phyloP scores from a whole-genome alignment of 2,113 vertebrate species.

The Callopanchax toddi region DNA sequence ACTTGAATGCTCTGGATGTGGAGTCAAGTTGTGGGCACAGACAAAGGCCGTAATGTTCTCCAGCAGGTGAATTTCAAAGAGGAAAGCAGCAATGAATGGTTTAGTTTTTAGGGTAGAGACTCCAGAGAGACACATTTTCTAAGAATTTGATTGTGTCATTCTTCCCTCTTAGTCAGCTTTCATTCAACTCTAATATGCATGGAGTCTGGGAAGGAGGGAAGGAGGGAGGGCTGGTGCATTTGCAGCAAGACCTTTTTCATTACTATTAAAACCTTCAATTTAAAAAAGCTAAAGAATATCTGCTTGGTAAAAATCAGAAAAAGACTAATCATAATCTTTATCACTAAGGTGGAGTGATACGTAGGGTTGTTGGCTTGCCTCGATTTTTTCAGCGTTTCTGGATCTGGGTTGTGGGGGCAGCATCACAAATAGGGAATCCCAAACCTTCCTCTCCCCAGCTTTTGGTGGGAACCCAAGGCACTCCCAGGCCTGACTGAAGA shows the following conservation, averaged over 20 bases:
- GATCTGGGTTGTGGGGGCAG: too few relatives aligned
- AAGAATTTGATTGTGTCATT: slow-evolving; percentile 49
- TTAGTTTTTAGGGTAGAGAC: slow-evolving; percentile 74
- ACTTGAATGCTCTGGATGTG: slow-evolving; percentile 62
- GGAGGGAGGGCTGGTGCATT: slow-evolving; percentile 14
- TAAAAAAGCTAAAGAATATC: slow-evolving; percentile 31
- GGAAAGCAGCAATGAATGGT: slow-evolving; percentile 44
- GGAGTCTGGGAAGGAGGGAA: neutral
- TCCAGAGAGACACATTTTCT: slow-evolving; percentile 63
- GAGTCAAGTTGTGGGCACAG: slow-evolving; percentile 72
- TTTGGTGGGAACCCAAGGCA: too few relatives aligned
- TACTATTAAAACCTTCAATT: slow-evolving; percentile 30
- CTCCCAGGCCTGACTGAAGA: too few relatives aligned
- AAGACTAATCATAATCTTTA: slow-evolving; percentile 34
- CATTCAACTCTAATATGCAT: slow-evolving; percentile 39
- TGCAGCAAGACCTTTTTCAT: slow-evolving; percentile 31
- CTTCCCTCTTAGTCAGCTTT: slow-evolving; percentile 30
- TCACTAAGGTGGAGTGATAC: too few relatives aligned
- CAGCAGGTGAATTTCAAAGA: slow-evolving; percentile 70
- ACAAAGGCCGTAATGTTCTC: slow-evolving; percentile 57
- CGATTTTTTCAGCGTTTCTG: too few relatives aligned
- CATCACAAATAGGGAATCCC: too few relatives aligned
- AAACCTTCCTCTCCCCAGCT: too few relatives aligned
- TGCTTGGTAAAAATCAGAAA: slow-evolving; percentile 48
- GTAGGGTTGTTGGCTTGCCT: too few relatives aligned